A percentile compares a stretch with the other conserved stretches of the same genome.
These are phyloP conservation scores for Chromoteleia sp. DNA, from an alignment of 2,888 invertebrate genomes.

Conservation along the genomic window DNA sequence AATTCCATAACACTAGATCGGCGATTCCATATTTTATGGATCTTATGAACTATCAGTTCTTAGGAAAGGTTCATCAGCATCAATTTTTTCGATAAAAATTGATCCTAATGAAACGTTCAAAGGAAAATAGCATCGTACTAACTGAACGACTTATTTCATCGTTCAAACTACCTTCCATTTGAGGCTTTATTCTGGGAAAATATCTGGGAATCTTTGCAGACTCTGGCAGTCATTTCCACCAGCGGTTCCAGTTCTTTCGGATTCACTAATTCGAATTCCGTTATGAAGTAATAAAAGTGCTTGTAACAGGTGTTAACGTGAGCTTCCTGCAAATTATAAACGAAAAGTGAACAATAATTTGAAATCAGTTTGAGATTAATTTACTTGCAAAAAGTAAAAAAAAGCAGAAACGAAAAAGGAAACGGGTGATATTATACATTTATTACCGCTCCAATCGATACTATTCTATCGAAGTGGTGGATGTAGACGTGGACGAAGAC, in stretches of 20 bases:
- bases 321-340: conserved; percentile 89
- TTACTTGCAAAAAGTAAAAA: conserved; percentile 14
- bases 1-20: too few relatives aligned
- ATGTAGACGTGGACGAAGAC: conserved; percentile 98
- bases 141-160: neutral
- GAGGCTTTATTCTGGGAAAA: conserved; percentile 72
- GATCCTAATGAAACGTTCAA: too few relatives aligned
- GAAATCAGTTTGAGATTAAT: neutral
- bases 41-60: too few relatives aligned
- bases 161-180: conserved; percentile 61
- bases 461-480: conserved; percentile 96
- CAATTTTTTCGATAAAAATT: too few relatives aligned
- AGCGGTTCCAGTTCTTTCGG: conserved; percentile 94
- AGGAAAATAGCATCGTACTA: too few relatives aligned
- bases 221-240: conserved; percentile 90
- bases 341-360: conserved; percentile 24
- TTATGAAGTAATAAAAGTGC: conserved; percentile 96
- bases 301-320: conserved; percentile 98
- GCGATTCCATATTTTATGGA: too few relatives aligned
- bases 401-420: conserved; percentile 22
- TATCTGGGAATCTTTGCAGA: conserved; percentile 87
- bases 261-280: conserved; percentile 93
- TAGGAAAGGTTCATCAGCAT: too few relatives aligned
- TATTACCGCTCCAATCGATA: conserved; percentile 93
- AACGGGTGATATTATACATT: conserved; percentile 52